These are phyloP conservation scores for Pentalonia nigronervosa DNA, from an alignment of 1,140 invertebrate species.

Conservation along the genomic window DNA sequence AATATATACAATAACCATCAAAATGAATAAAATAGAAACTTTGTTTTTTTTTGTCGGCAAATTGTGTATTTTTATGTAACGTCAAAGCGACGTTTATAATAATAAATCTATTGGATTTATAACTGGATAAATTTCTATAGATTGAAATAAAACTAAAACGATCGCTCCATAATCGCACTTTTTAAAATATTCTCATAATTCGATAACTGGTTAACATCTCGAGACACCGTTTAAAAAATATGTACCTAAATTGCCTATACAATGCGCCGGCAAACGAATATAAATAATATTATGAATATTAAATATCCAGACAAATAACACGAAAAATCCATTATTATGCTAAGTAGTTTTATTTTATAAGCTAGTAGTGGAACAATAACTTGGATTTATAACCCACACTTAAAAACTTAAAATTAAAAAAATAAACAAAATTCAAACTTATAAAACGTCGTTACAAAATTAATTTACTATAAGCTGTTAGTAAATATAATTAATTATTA, in stretches of 20 bases:
- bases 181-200: not conserved
- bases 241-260: not conserved
- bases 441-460: not conserved
- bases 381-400: rapidly evolving
- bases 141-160: not conserved
- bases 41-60: not conserved
- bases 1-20: not conserved
- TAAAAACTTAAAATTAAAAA: not conserved
- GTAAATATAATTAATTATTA: not conserved
- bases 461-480: not conserved
- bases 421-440: not conserved
- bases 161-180: not conserved
- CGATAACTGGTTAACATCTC: not conserved
- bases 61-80: not conserved
- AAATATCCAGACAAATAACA: not conserved
- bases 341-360: not conserved
- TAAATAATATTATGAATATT: not conserved
- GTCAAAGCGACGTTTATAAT: not conserved
- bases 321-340: not conserved
- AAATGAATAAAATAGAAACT: not conserved
- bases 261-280: not conserved
- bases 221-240: not conserved
- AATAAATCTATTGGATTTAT: not conserved
- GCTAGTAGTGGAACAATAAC: not conserved
- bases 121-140: not conserved